Base-by-base conservation (phyloP, 2,113 vertebrate species). In the Uria lomvia region DNA sequence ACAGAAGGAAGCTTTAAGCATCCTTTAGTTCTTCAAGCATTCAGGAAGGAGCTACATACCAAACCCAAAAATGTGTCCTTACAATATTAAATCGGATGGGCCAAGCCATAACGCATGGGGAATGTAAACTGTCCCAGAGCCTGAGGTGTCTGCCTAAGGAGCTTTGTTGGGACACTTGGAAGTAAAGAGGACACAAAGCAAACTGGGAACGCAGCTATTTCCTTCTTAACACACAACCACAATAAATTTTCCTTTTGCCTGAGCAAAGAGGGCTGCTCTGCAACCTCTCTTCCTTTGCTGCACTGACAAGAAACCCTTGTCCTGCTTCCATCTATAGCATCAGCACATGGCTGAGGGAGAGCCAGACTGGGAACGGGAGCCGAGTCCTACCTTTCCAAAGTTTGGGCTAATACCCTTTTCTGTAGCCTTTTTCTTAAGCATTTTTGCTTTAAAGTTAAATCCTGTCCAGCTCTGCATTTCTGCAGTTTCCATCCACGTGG, bases 331-430 rank as follows among this genome's bases (percentile, higher is more conserved):
- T 2, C 6, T 3, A 7, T 1, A 63, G 36, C 45, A 86, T 16
- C 68, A 59, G 65, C 55, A 50, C 0, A 1, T 1, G 3, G 62
- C 53, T 63, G 66, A 2, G 4, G 67, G 55, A 59, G 1, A 45
- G 58, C 50, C 50, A 53, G 55, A 38, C 30, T 83, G 71, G 29
- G 30, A 76, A 55, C 15, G 34, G 49, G 7, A 42, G 38, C 15
- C 0, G 3, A 30, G 36, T 43, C 52, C 56, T 45, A 30, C 23
- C 53, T 76, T 63, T 49, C 70, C 23, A 23, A 42, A n/a, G 4
- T n/a, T 4, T 66, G 55, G 23, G 67, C 32, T 55, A 38, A 75
- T 49, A 59, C 6, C 14, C 18, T 49, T 15, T 53, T 38, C 60
- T 58, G 34, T 10, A 79, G 34, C 38, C 26, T 62, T 59, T 43